These are phyloP conservation scores for Sciurus vulgaris DNA, from an alignment of 2,797 vertebrate species.

Conservation along the genomic window DNA sequence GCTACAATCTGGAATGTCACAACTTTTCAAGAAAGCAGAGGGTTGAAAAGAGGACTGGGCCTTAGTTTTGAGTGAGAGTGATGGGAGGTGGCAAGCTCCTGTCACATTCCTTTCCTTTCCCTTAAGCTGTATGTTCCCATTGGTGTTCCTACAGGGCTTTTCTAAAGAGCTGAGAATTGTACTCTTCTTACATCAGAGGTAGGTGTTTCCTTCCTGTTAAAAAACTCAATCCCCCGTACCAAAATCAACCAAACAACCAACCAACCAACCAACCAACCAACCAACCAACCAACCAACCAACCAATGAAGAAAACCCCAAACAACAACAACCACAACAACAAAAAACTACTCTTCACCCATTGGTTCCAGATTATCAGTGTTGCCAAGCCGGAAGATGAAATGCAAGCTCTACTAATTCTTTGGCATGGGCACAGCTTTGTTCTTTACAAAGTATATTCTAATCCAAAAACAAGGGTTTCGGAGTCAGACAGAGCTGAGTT, in stretches of 20 bases:
- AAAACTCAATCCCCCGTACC: neutral
- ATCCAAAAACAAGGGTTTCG: neutral
- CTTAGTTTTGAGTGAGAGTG: slow-evolving; percentile 32
- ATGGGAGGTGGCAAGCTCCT: slow-evolving; percentile 1
- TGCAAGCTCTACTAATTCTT: neutral
- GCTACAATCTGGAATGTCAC: neutral
- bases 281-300: no score
- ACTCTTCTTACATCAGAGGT: neutral
- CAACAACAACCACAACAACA: no score
- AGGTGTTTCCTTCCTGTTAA: neutral
- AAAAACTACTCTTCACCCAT: neutral
- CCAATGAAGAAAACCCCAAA: no score
- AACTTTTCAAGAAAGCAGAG: slow-evolving; percentile 26
- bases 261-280: no score
- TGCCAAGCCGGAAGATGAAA: neutral
- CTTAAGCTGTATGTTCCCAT: neutral
- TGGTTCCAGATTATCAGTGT: neutral
- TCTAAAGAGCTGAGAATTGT: slow-evolving; percentile 36
- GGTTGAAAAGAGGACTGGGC: neutral
- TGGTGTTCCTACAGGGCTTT: neutral
- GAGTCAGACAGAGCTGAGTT: neutral
- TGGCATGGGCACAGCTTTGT: neutral
- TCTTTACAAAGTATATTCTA: neutral
- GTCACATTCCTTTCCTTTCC: no score
- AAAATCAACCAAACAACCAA: no score